Percentiles rank a stretch among this genome's conserved stretches.
These are phyloP conservation scores for Mythimna vitellina DNA, from an alignment of 2,888 invertebrate genomes.

Conservation along the genomic window DNA sequence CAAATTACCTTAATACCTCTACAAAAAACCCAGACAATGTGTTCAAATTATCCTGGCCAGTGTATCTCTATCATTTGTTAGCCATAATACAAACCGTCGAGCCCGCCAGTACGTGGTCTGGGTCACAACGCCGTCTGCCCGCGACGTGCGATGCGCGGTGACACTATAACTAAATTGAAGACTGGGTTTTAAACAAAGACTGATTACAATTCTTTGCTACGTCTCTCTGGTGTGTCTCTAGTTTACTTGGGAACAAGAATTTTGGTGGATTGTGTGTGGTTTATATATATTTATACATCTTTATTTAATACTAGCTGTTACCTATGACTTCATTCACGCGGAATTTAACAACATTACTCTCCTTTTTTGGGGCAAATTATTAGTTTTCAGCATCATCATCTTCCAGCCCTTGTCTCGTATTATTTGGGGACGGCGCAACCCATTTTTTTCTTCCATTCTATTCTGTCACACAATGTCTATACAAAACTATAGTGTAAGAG, in stretches of 20 bases:
- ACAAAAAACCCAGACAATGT: conserved; percentile 14
- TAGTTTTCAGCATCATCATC: no score
- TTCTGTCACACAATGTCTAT: no score
- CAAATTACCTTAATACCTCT: conserved; percentile 8
- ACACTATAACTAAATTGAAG: conserved; percentile 17
- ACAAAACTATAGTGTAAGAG: no score
- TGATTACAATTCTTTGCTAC: conserved; percentile 27
- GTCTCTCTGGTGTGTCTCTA: neutral
- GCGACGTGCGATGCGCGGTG: neutral
- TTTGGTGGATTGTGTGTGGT: conserved; percentile 3
- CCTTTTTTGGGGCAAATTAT: no score
- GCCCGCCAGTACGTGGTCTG: conserved; percentile 40
- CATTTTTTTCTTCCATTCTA: no score
- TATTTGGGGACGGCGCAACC: no score
- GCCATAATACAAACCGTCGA: conserved; percentile 44
- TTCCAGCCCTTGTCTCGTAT: no score
- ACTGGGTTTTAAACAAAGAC: conserved; percentile 3
- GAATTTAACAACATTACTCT: no score
- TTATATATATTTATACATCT: neutral
- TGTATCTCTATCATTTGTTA: conserved; percentile 48
- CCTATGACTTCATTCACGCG: no score
- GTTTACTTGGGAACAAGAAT: neutral
- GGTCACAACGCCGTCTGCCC: conserved; percentile 32
- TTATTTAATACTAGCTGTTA: no score
- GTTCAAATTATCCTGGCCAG: conserved; percentile 34